phyloP scores from a whole-genome alignment of 2,113 vertebrate species.

The Excalfactoria chinensis region DNA sequence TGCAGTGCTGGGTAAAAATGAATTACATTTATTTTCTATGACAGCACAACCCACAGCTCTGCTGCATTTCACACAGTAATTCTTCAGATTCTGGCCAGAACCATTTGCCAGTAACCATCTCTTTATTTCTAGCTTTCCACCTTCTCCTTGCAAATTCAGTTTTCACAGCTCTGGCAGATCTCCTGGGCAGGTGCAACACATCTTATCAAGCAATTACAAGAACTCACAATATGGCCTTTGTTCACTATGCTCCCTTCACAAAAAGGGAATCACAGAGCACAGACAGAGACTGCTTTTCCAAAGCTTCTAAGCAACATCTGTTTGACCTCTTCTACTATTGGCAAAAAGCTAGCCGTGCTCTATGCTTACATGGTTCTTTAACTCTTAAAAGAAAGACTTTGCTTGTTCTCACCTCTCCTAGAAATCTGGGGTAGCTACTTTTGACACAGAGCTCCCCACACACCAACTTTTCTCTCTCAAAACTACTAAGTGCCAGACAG shows the following conservation, averaged over 20 bases:
- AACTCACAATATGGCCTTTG: neutral
- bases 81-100: neutral
- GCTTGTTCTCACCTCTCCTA: neutral
- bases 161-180: neutral
- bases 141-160: neutral
- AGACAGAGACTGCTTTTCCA: fast-evolving
- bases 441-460: neutral
- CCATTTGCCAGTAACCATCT: neutral
- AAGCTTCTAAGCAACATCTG: neutral
- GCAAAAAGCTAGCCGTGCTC: neutral
- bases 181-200: fast-evolving
- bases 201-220: neutral
- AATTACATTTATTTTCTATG: fast-evolving
- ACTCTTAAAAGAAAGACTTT: neutral
- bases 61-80: neutral
- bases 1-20: neutral
- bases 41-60: neutral
- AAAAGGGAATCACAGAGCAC: neutral
- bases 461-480: neutral
- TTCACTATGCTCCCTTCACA: neutral
- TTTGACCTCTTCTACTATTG: neutral
- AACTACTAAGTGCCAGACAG: neutral
- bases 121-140: neutral
- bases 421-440: neutral
- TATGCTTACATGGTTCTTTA: neutral